Base-by-base conservation (phyloP, 2,888 invertebrate genomes). In the Carcina quercana region DNA sequence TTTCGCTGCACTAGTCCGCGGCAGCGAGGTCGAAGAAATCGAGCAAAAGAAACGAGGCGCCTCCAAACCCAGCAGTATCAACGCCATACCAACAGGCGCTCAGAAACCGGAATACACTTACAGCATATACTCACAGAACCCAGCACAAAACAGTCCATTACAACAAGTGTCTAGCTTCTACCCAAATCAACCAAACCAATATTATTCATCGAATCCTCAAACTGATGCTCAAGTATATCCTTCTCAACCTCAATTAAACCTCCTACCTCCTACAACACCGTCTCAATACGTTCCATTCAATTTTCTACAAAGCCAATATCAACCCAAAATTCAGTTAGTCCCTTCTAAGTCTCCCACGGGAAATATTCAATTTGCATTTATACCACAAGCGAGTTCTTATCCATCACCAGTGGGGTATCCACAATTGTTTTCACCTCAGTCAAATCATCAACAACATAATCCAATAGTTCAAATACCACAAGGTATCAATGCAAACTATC, bases 101-200 rank as follows among this genome's bases (percentile, higher is more conserved):
- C 84, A 82, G 47, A 85, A 85, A 30, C 71, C 69, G 13, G 84
- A 84, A n/a, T 75, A 76, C 34, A 71, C 73, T 1, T 84, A 80
- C 46, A 74, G 62, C 36, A 66, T 76, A 41, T 83, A 79, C 38
- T 43, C 67, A 1, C 75, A 75, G 43, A 73, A 47, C 27, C 62
- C 67, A 1, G 61, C 48, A 34, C 43, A 57, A 1, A 46, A 43
- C 15, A 47, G 54, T 8, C 47, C 59, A 1, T 59, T 45, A 28
- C 48, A 59, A 24, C 72, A 71, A 63, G 51, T 60, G 1, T 53
- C 75, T 1, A 72, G 79, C 1, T 83, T 80, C 40, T 79, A 82
- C 36, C 83, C 80, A 1, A 74, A 48, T 41, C 80, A 79, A 45
- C 48, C 47, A 8, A 70, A 49, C 15, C 75, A 75, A 41, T 83